A percentile compares a stretch with the other conserved stretches of the same genome.
Evolutionary conservation across 2,797 vertebrate genomes (phyloP).

Genomic region (Muscicapa striata): DNA sequence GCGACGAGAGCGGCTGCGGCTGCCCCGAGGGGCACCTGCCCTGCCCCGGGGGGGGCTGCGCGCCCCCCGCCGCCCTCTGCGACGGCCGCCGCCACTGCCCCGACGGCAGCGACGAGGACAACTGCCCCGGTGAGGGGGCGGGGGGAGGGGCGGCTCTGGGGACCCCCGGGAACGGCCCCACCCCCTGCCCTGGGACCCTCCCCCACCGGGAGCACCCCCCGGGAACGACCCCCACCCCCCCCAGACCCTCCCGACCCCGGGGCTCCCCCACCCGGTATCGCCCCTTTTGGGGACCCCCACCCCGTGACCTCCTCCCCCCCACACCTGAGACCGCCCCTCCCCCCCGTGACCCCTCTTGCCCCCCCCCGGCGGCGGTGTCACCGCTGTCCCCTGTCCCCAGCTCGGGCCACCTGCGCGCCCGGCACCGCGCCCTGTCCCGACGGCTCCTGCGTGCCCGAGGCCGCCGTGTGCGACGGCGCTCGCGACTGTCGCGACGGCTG

Average conservation of each 20-base stretch:
- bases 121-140: conserved; percentile 81
- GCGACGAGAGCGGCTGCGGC: conserved; percentile 84
- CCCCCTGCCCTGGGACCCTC: not conserved
- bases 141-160: not conserved
- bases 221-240: not conserved
- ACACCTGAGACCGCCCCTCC: not conserved
- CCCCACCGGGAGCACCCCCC: not conserved
- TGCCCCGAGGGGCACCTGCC: conserved; percentile 81
- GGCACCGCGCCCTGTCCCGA: conserved; percentile 80
- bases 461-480: conserved; percentile 79
- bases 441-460: conserved; percentile 72
- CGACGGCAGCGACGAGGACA: conserved; percentile 82
- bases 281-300: not conserved
- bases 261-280: too few species aligned
- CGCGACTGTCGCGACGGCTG: conserved; percentile 80
- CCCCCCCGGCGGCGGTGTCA: not conserved
- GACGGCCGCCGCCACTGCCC: conserved; percentile 82
- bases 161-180: not conserved
- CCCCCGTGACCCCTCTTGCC: too few species aligned
- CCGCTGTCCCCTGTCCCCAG: conserved; percentile 44
- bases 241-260: not conserved
- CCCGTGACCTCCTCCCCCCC: too few species aligned
- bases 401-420: conserved; percentile 72
- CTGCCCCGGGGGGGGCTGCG: conserved; percentile 81
- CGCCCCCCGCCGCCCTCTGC: conserved; percentile 79